Evolutionary conservation across 2,113 vertebrate species (phyloP).

Genomic region (Gambusia holbrooki): DNA sequence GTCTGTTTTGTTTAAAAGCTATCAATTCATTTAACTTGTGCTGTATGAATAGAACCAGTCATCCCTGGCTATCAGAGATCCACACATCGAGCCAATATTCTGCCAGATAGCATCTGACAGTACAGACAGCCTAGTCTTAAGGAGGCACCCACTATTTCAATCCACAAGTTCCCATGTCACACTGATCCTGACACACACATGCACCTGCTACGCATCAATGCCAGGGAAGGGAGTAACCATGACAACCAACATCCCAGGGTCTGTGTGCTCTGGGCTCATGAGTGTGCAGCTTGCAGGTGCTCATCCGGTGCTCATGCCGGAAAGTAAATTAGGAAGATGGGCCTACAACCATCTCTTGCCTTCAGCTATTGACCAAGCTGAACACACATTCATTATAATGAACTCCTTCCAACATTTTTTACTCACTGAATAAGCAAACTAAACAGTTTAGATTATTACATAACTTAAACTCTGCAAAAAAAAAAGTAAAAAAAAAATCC

Average conservation of each 20-base stretch:
- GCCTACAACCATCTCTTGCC: slow-evolving; percentile 67
- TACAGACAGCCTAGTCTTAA: slow-evolving; percentile 78
- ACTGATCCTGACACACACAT: slow-evolving; percentile 72
- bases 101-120: slow-evolving; percentile 69
- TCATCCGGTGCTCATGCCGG: slow-evolving; percentile 78
- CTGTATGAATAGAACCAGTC: slow-evolving; percentile 74
- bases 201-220: slow-evolving; percentile 78
- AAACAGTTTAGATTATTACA: slow-evolving; percentile 45
- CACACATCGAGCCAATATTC: slow-evolving; percentile 59
- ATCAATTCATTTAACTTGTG: slow-evolving; percentile 46
- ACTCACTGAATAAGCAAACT: slow-evolving; percentile 52
- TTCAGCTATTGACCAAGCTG: slow-evolving; percentile 71
- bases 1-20: slow-evolving; percentile 47
- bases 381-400: slow-evolving; percentile 68
- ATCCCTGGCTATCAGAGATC: slow-evolving; percentile 65
- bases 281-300: slow-evolving; percentile 80
- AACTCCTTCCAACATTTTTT: slow-evolving; percentile 54
- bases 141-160: slow-evolving; percentile 69
- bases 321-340: slow-evolving; percentile 79
- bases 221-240: slow-evolving; percentile 76
- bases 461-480: slow-evolving; percentile 25
- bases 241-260: slow-evolving; percentile 76
- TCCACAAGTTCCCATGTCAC: slow-evolving; percentile 77
- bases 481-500: background rate
- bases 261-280: slow-evolving; percentile 72